Percentiles rank a stretch among this genome's conserved stretches.
These are phyloP conservation scores for Asarcornis scutulata DNA, from an alignment of 2,113 vertebrate genomes.

Conservation along the genomic window DNA sequence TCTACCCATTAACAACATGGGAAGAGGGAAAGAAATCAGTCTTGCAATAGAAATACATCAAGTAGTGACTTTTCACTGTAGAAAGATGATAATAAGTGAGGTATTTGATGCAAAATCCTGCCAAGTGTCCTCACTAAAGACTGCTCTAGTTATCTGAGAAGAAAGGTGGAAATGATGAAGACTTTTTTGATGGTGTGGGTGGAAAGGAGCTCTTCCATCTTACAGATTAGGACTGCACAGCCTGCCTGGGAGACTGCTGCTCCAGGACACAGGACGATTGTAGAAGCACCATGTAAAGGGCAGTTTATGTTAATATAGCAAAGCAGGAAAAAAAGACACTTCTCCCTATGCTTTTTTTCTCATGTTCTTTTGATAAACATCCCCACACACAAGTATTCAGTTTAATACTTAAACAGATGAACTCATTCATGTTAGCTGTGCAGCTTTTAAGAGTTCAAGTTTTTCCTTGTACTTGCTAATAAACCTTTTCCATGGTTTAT, in stretches of 20 bases:
- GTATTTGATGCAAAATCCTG: rapidly evolving
- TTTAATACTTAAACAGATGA: background rate
- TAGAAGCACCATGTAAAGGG: background rate
- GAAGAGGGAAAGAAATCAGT: background rate
- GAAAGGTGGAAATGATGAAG: background rate
- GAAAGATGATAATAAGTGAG: background rate
- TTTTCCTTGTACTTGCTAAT: background rate
- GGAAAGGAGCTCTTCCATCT: background rate
- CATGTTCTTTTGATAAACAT: background rate
- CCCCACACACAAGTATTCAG: background rate
- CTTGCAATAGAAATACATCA: background rate
- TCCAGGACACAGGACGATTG: rapidly evolving
- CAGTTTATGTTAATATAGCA: rapidly evolving
- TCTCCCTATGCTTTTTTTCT: rapidly evolving
- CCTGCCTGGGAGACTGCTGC: rapidly evolving
- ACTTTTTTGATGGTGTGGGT: background rate
- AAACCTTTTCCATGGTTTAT: background rate
- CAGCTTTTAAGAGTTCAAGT: background rate
- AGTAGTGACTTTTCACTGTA: background rate
- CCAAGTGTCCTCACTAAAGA: background rate
- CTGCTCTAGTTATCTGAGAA: rapidly evolving
- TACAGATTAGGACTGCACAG: rapidly evolving
- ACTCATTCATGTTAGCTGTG: background rate
- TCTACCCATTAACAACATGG: background rate
- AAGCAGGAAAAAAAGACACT: rapidly evolving